These are phyloP conservation scores for Brachyptera risi DNA, from an alignment of 2,888 invertebrate species.

Conservation along the genomic window DNA sequence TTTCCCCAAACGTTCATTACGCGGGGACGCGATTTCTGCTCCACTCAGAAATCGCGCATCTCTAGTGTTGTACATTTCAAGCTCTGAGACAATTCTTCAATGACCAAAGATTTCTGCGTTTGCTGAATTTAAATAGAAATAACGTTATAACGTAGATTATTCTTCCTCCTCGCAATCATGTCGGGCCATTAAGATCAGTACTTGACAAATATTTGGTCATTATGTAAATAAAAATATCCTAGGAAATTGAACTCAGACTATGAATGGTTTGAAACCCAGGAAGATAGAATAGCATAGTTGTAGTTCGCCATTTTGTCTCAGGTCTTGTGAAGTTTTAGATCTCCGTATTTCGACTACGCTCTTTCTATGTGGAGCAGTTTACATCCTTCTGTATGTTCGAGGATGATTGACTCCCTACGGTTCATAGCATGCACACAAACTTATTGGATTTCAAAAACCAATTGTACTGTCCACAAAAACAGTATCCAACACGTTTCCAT, in stretches of 20 bases:
- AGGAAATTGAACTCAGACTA: background rate
- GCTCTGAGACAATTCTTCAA: background rate
- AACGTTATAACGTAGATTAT: background rate
- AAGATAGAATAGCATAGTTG: background rate
- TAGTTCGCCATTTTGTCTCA: background rate
- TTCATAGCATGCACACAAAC: conserved; percentile 29
- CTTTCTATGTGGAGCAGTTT: no score
- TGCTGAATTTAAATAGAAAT: background rate
- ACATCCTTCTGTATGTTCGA: no score
- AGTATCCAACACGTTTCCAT: background rate
- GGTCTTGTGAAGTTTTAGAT: background rate
- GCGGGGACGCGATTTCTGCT: conserved; percentile 22
- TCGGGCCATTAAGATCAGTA: background rate
- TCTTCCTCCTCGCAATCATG: background rate
- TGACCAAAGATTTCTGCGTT: background rate
- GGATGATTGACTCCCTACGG: conserved; percentile 27
- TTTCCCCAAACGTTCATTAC: conserved; percentile 15
- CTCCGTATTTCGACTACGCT: no score
- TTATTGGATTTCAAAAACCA: background rate
- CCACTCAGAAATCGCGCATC: background rate
- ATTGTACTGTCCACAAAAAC: background rate
- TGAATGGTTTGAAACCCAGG: background rate
- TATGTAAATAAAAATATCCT: background rate
- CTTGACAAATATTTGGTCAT: background rate
- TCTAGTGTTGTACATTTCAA: background rate